Evolutionary conservation across 2,113 vertebrate species (phyloP), one percentile per base, ranked within the genome.

Genomic region (Gopherus evgoodei): DNA sequence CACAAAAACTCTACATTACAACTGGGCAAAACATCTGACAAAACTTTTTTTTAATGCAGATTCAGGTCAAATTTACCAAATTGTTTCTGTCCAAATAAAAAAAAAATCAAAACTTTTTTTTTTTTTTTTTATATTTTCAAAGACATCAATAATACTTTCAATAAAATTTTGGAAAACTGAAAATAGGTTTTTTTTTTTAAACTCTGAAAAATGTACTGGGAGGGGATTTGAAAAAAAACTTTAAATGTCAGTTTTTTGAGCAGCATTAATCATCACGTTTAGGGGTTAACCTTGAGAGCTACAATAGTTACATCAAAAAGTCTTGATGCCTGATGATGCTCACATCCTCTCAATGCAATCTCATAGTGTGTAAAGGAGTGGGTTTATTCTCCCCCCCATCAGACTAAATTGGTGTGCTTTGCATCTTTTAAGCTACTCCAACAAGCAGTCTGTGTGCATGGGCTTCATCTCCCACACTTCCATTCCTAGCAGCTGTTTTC

Each of bases 391-490:
- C 35, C 31, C 29, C 9, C 49, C 24, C 79, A 49, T 10, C 47
- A 47, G 54, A 65, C 27, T 35, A 35, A 53, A 52, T 19, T 35
- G 17, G 3, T 50, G 17, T 72, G 44, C 53, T 50, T 84, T 54
- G 31, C 42, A 35, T 72, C 38, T 19, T 69, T 88, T 49, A 11
- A 21, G 50, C 35, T 47, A 21, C 38, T 78, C 59, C 25, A 17
- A 50, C 24, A 14, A 50, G 56, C 47, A 3, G 9, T 35, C 4
- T 5, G 86, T 4, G 11, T 0, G 31, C 57, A 14, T 22, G n/a
- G 17, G n/a, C 35, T n/a, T 72, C 17, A 72, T 38, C 19, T 1
- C 19, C 4, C 4, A 47, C 42, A 47, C 42, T 78, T 42, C 31
- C 50, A 21, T 21, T 5, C 72, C 72, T 5, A 8, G 5, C 17